A percentile compares a stretch with the other conserved stretches of the same genome.
These are phyloP conservation scores for Pharmacophagus antenor DNA, from an alignment of 2,888 invertebrate genomes.

Conservation along the genomic window DNA sequence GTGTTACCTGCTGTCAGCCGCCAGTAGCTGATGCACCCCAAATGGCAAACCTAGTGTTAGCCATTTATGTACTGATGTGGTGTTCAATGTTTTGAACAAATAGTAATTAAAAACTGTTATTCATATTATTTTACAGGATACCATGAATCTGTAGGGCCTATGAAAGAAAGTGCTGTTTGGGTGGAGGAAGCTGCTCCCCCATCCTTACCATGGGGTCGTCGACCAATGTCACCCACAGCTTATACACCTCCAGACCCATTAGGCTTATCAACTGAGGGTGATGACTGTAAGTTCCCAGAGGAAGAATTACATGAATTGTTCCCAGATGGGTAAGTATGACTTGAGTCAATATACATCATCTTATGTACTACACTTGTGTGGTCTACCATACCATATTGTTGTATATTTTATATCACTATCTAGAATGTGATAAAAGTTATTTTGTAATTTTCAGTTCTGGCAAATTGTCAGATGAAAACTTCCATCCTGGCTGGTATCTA, in stretches of 20 bases:
- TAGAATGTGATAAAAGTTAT: neutral
- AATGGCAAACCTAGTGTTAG: too few relatives aligned
- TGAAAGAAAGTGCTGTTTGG: slow-evolving; percentile 99
- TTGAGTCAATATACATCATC: too few relatives aligned
- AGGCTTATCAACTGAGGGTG: slow-evolving; percentile 95
- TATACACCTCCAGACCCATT: slow-evolving; percentile 95
- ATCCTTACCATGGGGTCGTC: slow-evolving; percentile 89
- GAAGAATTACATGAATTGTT: slow-evolving; percentile 93
- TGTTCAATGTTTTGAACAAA: too few relatives aligned
- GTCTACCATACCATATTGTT: too few relatives aligned
- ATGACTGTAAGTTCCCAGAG: slow-evolving; percentile 94
- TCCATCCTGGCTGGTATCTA: slow-evolving; percentile 97
- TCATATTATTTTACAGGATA: slow-evolving; percentile 77
- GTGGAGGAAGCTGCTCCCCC: slow-evolving; percentile 96
- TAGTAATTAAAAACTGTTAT: neutral
- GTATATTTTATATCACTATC: too few relatives aligned
- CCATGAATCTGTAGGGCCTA: slow-evolving; percentile 93
- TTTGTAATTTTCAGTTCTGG: slow-evolving; percentile 81
- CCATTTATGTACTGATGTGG: too few relatives aligned
- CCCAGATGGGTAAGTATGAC: slow-evolving; percentile 84
- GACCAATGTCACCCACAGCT: slow-evolving; percentile 91
- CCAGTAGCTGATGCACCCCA: too few relatives aligned
- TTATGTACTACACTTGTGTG: too few relatives aligned
- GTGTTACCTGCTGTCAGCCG: too few relatives aligned
- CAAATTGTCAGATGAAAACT: slow-evolving; percentile 94